Percentiles rank a stretch among this genome's conserved stretches.
Conservation (phyloP, 2,888 invertebrate species). For the Clivina fossor region DNA sequence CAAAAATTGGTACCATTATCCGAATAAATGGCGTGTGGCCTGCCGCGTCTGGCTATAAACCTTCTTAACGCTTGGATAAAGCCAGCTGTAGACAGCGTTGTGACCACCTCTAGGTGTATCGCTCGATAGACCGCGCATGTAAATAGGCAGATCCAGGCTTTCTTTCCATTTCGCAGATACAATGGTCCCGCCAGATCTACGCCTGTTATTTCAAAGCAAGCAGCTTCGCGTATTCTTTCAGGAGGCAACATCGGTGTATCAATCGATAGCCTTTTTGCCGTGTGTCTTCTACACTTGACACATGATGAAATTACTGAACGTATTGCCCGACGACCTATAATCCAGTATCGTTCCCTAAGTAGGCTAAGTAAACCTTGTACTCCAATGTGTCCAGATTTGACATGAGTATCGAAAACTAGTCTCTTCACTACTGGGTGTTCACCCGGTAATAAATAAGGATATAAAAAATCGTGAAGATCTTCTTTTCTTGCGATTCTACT, state of each 20-base stretch:
- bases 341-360: constrained; percentile 40
- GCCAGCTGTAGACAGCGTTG: constrained; percentile 41
- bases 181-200: constrained; percentile 8
- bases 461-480: constrained; percentile 38
- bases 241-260: background rate
- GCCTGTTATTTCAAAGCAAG: constrained; percentile 5
- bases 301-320: background rate
- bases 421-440: constrained; percentile 39
- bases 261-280: background rate
- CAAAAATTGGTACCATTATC: constrained; percentile 49
- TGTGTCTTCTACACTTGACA: constrained; percentile 2
- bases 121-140: constrained; percentile 49
- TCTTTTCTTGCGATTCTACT: constrained; percentile 35
- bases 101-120: constrained; percentile 49
- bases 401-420: constrained; percentile 32
- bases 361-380: constrained; percentile 38
- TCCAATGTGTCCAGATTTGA: constrained; percentile 22
- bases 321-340: constrained; percentile 37
- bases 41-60: constrained; percentile 44
- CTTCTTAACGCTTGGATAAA: constrained; percentile 44
- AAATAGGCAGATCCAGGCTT: constrained; percentile 47
- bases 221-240: constrained; percentile 1
- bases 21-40: constrained; percentile 44
- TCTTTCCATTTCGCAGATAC: constrained; percentile 39
- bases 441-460: constrained; percentile 42